Evolutionary conservation across 2,797 vertebrate genomes (phyloP).

Genomic region (Pogonophryne albipinna): DNA sequence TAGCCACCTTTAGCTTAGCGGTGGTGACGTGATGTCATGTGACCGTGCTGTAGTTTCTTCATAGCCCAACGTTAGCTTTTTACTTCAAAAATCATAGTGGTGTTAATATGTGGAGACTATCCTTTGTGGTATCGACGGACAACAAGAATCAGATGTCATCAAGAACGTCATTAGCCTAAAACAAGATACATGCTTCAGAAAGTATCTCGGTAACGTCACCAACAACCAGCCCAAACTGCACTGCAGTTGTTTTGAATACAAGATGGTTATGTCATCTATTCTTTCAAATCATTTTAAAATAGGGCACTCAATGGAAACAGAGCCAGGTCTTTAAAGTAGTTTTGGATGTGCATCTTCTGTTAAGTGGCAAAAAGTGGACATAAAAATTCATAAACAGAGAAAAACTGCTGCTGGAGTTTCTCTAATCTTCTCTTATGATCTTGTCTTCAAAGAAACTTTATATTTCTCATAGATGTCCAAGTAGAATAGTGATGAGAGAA

Average conservation of each 20-base stretch:
- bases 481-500: slow-evolving; percentile 26
- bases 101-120: too few relatives aligned
- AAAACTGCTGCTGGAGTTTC: slow-evolving; percentile 27
- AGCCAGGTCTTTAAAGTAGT: slow-evolving; percentile 38
- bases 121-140: too few relatives aligned
- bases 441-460: slow-evolving; percentile 40
- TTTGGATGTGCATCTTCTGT: slow-evolving; percentile 29
- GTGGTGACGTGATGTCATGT: too few relatives aligned
- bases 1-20: too few relatives aligned
- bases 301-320: background rate
- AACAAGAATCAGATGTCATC: too few relatives aligned
- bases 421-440: slow-evolving; percentile 54
- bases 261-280: background rate
- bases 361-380: slow-evolving; percentile 37
- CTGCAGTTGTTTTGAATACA: background rate
- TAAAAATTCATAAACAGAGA: slow-evolving; percentile 41
- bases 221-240: background rate
- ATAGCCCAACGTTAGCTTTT: too few relatives aligned
- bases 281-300: slow-evolving; percentile 2
- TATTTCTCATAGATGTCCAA: slow-evolving; percentile 11
- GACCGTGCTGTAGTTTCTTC: too few relatives aligned
- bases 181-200: too few relatives aligned
- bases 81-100: too few relatives aligned
- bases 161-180: too few relatives aligned
- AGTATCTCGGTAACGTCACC: too few relatives aligned